Conservation (phyloP, 2,113 vertebrate species). For the Anarrhichthys ocellatus region DNA sequence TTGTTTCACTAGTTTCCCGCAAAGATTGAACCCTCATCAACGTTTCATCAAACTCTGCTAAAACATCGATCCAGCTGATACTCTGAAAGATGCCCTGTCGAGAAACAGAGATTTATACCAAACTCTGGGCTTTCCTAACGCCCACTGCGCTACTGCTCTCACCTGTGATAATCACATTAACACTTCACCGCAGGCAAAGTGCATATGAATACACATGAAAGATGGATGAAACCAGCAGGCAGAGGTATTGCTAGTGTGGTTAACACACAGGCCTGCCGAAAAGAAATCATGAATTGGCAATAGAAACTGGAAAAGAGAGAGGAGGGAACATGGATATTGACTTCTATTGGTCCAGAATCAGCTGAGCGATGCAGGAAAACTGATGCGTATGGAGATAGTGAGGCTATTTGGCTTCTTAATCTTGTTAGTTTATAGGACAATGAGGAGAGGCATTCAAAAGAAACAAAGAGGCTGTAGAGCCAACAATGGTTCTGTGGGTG, state of each 20-base stretch:
- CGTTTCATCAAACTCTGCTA: slow-evolving; percentile 13
- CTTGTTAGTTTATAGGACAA: background rate
- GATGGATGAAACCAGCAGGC: slow-evolving; percentile 26
- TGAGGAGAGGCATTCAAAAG: background rate
- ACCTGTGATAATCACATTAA: slow-evolving; percentile 51
- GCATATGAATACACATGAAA: slow-evolving; percentile 44
- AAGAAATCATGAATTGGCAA: background rate
- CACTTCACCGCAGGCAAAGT: slow-evolving; percentile 34
- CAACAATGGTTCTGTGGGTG: background rate
- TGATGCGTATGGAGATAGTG: background rate
- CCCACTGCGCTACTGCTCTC: slow-evolving; percentile 25
- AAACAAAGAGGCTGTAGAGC: background rate
- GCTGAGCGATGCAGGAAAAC: slow-evolving; percentile 3
- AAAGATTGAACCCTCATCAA: slow-evolving; percentile 13
- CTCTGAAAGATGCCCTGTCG: slow-evolving; percentile 1
- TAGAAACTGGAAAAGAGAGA: background rate
- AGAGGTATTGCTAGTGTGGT: background rate
- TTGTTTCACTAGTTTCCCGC: background rate
- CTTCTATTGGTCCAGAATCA: slow-evolving; percentile 2
- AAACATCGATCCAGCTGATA: slow-evolving; percentile 20
- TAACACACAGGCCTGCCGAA: background rate
- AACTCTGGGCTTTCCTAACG: background rate
- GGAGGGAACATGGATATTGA: background rate
- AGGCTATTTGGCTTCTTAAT: background rate
- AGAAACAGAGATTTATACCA: slow-evolving; percentile 30